A percentile compares a stretch with the other conserved stretches of the same genome.
Evolutionary conservation across 2,888 invertebrate species (phyloP).

Genomic region (Platycheirus albimanus): DNA sequence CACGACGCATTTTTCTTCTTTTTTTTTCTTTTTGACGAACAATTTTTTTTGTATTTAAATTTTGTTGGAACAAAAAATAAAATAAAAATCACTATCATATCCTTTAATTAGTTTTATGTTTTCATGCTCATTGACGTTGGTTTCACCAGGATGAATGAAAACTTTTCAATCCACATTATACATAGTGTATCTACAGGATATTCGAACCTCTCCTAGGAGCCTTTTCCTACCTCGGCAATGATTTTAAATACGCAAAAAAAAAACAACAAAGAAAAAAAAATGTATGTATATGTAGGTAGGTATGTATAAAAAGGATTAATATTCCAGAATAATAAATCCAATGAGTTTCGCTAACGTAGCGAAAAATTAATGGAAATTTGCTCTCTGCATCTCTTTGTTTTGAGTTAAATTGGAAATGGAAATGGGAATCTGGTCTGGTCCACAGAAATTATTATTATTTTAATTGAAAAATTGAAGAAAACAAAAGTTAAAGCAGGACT

Average conservation of each 20-base stretch:
- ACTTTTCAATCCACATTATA: too few species aligned
- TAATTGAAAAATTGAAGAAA: background rate
- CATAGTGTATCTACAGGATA: too few species aligned
- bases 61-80: constrained; percentile 2
- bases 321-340: constrained; percentile 56
- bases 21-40: background rate
- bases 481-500: constrained; percentile 4
- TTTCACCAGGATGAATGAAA: constrained; percentile 2
- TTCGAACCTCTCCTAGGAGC: too few species aligned
- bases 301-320: constrained; percentile 34
- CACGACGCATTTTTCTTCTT: background rate
- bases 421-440: too few species aligned
- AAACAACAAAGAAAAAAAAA: constrained; percentile 10
- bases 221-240: background rate
- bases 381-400: constrained; percentile 23
- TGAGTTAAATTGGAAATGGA: constrained; percentile 37
- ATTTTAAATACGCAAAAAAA: constrained; percentile 25
- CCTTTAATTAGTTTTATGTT: constrained; percentile 34
- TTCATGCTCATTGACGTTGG: constrained; percentile 30
- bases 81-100: constrained; percentile 16
- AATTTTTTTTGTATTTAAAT: too few species aligned
- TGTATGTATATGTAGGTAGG: too few species aligned
- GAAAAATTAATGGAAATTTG: constrained; percentile 60
- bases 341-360: constrained; percentile 41
- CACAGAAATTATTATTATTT: constrained; percentile 22